A percentile compares a stretch with the other conserved stretches of the same genome.
Evolutionary conservation across 2,797 vertebrate species (phyloP).

Genomic region (Amblyraja radiata): DNA sequence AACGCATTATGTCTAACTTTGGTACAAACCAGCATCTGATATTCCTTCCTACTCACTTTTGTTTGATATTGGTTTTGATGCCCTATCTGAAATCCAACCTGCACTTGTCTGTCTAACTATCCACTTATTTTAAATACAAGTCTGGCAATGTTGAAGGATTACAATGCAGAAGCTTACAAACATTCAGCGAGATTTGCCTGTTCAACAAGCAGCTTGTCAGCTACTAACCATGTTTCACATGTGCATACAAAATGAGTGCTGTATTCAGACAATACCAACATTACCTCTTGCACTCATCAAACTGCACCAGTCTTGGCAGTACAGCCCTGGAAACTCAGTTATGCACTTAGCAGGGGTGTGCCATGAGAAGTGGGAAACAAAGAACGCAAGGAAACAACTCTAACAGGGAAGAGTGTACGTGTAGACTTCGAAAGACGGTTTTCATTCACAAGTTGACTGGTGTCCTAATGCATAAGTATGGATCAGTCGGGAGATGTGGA

Average conservation of each 20-base stretch:
- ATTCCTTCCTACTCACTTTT: background rate
- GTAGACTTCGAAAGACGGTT: constrained; percentile 21
- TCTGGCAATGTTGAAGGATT: background rate
- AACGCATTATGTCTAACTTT: no score
- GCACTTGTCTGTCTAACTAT: background rate
- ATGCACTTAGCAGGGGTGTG: background rate
- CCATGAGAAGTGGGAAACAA: background rate
- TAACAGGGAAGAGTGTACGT: background rate
- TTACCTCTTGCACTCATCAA: constrained; percentile 1
- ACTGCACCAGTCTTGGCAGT: background rate
- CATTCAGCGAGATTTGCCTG: background rate
- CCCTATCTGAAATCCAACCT: background rate
- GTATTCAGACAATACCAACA: background rate
- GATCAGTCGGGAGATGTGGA: constrained; percentile 10
- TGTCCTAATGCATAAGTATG: background rate
- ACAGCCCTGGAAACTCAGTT: constrained; percentile 24
- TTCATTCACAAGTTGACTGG: constrained; percentile 6
- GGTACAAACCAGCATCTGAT: no score
- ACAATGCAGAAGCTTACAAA: background rate
- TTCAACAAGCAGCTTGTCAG: background rate
- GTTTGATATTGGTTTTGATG: background rate
- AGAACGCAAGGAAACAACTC: background rate
- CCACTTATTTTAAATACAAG: background rate
- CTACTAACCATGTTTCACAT: background rate
- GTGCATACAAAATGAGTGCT: background rate